These are phyloP conservation scores for Eleginops maclovinus DNA, from an alignment of 2,113 vertebrate genomes.

Conservation along the genomic window DNA sequence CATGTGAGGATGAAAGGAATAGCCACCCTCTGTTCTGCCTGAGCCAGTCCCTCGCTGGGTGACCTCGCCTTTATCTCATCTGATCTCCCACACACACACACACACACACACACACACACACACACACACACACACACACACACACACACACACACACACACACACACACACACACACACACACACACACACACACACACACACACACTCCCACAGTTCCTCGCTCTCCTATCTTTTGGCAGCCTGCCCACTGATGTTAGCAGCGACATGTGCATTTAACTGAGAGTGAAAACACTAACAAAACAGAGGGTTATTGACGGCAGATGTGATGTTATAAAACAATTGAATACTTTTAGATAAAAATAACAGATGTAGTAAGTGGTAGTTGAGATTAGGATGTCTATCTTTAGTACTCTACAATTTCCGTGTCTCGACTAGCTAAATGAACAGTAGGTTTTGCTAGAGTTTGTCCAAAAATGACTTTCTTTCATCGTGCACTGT, in stretches of 20 bases:
- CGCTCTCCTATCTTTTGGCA: slow-evolving; percentile 25
- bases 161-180: slow-evolving; percentile 30
- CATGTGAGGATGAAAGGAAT: slow-evolving; percentile 65
- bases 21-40: slow-evolving; percentile 62
- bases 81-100: slow-evolving; percentile 43
- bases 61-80: slow-evolving; percentile 70
- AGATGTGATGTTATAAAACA: background rate
- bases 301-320: background rate
- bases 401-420: slow-evolving; percentile 13
- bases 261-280: slow-evolving; percentile 35
- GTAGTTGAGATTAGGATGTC: too few species aligned
- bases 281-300: slow-evolving; percentile 4
- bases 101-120: slow-evolving; percentile 2
- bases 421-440: background rate
- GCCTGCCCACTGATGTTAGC: slow-evolving; percentile 25
- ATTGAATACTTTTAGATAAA: background rate
- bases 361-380: background rate
- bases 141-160: slow-evolving; percentile 21
- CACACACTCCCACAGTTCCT: slow-evolving; percentile 38
- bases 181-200: slow-evolving; percentile 17
- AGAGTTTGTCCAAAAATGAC: slow-evolving; percentile 7
- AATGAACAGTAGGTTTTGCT: slow-evolving; percentile 6
- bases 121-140: slow-evolving; percentile 11
- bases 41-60: slow-evolving; percentile 50
- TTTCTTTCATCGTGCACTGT: slow-evolving; percentile 42